phyloP scores from a whole-genome alignment of 2,113 vertebrate genomes.

The Cyanoramphus novaezelandiae region DNA sequence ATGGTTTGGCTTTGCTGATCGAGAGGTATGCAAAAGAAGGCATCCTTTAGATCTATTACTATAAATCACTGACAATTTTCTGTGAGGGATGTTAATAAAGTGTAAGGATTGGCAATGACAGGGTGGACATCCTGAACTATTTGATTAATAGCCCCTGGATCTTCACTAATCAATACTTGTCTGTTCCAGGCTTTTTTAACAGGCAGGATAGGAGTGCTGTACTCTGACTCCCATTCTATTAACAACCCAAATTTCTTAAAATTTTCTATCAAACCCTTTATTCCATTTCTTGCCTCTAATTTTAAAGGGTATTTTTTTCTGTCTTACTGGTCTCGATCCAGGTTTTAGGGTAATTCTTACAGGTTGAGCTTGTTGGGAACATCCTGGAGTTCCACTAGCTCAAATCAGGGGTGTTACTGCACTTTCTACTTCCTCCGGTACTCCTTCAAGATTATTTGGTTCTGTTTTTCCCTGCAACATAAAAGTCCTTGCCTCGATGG shows the following conservation, averaged over 20 bases:
- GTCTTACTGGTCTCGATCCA: background rate
- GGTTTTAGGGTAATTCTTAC: background rate
- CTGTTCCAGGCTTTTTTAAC: background rate
- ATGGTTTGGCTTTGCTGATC: background rate
- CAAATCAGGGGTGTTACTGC: background rate
- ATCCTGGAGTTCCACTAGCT: background rate
- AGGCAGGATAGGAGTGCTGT: background rate
- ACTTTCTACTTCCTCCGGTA: background rate
- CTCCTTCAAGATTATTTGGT: background rate
- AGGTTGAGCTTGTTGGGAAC: background rate
- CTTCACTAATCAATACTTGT: background rate
- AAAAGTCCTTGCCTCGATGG: background rate
- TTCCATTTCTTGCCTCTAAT: background rate
- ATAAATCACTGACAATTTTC: background rate
- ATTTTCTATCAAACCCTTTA: background rate
- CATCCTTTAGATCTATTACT: background rate
- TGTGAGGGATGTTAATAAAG: background rate
- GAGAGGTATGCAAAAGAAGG: background rate
- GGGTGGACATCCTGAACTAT: background rate
- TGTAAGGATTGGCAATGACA: background rate
- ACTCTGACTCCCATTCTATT: background rate
- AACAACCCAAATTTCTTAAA: background rate
- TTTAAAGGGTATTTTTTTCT: background rate
- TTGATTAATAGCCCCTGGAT: background rate
- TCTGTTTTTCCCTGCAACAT: background rate